Evolutionary conservation across 2,888 invertebrate genomes (phyloP), one percentile per base, ranked within the genome.

Genomic region (Teinopalpus imperialis): DNA sequence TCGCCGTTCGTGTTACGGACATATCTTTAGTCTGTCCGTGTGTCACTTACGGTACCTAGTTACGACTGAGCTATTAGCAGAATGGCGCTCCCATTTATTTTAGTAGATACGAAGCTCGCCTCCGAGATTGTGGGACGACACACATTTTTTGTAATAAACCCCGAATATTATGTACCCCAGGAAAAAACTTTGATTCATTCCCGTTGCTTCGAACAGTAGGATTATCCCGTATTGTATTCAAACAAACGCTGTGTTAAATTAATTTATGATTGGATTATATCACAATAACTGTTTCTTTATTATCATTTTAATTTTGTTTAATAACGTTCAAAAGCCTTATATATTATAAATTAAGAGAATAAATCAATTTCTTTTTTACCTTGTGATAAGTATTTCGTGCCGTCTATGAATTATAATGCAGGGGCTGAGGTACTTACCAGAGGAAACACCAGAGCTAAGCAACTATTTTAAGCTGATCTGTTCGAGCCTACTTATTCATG

Each of bases 11-110:
- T 35, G 27, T 27, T 23, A 30, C 36, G 18, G n/a, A 13, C 26
- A 30, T 12, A 32, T 39, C 36, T 31, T 44, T 32, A 34, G 34
- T 29, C 31, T 6, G 18, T 29, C 34, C 27, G n/a, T 39, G 27
- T 35, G 43, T 27, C 40, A 45, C 39, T 45, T 9, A 30, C 32
- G 34, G n/a, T 39, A 45, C 39, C 40, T 40, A 40, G 39, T 34
- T 40, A 45, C 39, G 45, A 34, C 27, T 40, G 14, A 39, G 45
- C 40, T 45, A 40, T 45, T 45, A 45, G 34, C 34, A 34, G 27
- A 45, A 45, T 45, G 39, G 34, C 34, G 14, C 14, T 40, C 34
- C 34, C 45, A 45, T 45, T 45, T 34, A 45, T 45, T 45, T 45
- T 27, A 45, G 27, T 40, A 40, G 45, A 34, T 29, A 31, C 36